Evolutionary conservation across 2,888 invertebrate species (phyloP).

Genomic region (Callyntrura guangdongensis): DNA sequence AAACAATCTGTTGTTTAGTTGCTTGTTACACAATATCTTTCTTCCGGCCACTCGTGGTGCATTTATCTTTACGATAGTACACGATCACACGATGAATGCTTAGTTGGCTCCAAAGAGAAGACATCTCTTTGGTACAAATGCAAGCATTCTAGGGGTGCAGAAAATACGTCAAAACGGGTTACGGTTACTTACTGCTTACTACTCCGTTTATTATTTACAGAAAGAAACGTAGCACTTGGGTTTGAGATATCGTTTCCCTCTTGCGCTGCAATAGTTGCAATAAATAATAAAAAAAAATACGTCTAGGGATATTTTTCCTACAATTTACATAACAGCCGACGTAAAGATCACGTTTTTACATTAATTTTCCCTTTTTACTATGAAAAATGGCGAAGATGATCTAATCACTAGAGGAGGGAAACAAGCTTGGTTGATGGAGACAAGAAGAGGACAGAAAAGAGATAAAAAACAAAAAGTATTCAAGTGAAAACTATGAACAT

Average conservation of each 20-base stretch:
- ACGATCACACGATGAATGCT: no score
- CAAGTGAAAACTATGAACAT: background rate
- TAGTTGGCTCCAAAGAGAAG: no score
- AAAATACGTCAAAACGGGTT: background rate
- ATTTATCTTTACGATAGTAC: background rate
- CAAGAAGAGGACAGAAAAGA: background rate
- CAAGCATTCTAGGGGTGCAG: background rate
- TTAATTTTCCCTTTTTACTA: background rate
- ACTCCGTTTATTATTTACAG: background rate
- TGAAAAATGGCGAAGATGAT: constrained; percentile 1
- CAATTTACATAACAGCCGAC: background rate
- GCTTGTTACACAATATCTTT: background rate
- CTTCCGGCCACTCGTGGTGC: background rate
- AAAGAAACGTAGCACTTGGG: background rate
- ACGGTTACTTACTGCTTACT: no score
- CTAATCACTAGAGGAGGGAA: background rate
- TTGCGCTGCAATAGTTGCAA: background rate
- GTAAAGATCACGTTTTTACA: constrained; percentile 8
- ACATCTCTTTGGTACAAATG: no score
- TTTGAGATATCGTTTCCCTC: background rate
- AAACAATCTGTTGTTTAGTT: constrained; percentile 13
- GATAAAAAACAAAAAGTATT: background rate
- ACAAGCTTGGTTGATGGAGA: background rate
- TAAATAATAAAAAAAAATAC: constrained; percentile 9
- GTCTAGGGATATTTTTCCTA: background rate